Evolutionary conservation across 2,888 invertebrate genomes (phyloP), one percentile per base, ranked within the genome.

Genomic region (Chrysomela aeneicollis): DNA sequence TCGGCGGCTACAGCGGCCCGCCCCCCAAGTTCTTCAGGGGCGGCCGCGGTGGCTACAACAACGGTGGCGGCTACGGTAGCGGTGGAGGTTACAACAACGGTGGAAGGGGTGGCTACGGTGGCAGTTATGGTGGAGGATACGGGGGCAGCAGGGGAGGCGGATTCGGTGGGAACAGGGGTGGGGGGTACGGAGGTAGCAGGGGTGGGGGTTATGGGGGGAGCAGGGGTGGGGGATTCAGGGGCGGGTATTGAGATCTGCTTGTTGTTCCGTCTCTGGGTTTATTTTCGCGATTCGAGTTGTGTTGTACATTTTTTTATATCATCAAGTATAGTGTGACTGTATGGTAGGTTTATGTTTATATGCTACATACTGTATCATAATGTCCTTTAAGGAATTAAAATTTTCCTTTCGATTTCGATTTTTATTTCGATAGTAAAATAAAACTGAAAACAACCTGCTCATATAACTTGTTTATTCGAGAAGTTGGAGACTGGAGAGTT

Each of bases 1-100:
- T 83, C 50, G 80, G 77, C 17, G 74, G 67, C 61, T 75, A 75
- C 15, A 78, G 77, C 26, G 80, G 77, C 18, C 81, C 83, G 3
- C 82, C 84, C 3, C 66, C 81, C 1, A 86, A 86, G 74, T 79
- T 84, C 69, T 78, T 79, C 70, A 78, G 84, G 21, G 75, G 78
- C 22, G 72, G 76, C 47, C 42, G 60, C 10, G 68, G 72, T n/a
- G 69, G 69, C 9, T 57, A 54, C 17, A 5, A 35, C 35, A 19
- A 47, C 12, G 42, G 32, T 15, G 47, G 68, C 18, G 69, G 71
- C 4, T 68, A 68, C 32, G 67, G 59, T 22, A 60, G 57, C 32
- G 51, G 59, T 21, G 64, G 63, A 9, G 62, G 62, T 22, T 52
- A 63, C 15, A 47, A 42, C 15, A 42, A 42, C 15, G 12, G 54